Base-by-base conservation (phyloP, 2,113 vertebrate species). In the Dicrurus megarhynchus region DNA sequence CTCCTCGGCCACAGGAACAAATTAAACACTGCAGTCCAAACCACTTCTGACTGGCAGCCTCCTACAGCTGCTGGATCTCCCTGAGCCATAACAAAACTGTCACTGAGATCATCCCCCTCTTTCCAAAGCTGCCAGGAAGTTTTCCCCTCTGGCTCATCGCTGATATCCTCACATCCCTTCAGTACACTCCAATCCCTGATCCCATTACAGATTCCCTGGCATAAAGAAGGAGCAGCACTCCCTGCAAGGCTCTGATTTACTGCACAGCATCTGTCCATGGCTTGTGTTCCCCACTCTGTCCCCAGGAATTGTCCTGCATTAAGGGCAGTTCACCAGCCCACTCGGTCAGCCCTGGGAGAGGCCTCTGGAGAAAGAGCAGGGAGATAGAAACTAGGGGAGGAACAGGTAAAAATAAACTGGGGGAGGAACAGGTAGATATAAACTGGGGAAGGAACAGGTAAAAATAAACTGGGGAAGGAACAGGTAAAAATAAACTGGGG, bases 251-350 rank as follows among this genome's bases (percentile, higher is more conserved):
- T 87, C 33, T 49, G 49, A 37, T 65, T 68, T 24, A 7, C 26
- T 15, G 33, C 7, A 2, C 55, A 30, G 1, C 2, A 0, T 7
- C 10, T 1, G 23, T 0, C 23, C 50, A 1, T 1, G 32, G 26
- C 21, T 23, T 18, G 13, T 2, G 1, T 8, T 60, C n/a, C 74
- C 18, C 37, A 5, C 6, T 21, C 11, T 17, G 19, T 4, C 32
- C 61, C 39, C 44, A 17, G 57, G 56, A 71, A 46, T 1, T 49
- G 15, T 41, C 67, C 67, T 37, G 18, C 53, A 11, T 26, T 4
- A 2, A 44, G 39, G 60, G 10, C 0, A 0, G 21, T 16, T 18
- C 32, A 27, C 57, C 7, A 1, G 28, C n/a, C 30, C 33, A 20
- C 57, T 3, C 24, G 46, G 27, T 28, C 64, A 77, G 13, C 22